Percentiles rank a stretch among this genome's conserved stretches.
phyloP scores from a whole-genome alignment of 2,797 vertebrate genomes.

The Cyprinella venusta region DNA sequence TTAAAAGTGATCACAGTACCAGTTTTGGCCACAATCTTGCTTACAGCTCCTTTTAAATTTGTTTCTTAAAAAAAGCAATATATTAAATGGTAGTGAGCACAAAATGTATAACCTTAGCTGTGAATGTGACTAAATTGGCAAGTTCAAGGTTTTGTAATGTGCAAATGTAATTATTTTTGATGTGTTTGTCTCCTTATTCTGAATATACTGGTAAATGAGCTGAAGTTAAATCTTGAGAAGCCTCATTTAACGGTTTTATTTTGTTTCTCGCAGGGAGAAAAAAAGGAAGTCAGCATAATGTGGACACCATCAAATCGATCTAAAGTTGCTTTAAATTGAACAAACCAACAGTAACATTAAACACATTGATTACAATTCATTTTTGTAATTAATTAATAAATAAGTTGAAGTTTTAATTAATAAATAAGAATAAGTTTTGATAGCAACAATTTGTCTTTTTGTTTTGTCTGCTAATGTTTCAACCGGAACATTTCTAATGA shows the following conservation, averaged over 20 bases:
- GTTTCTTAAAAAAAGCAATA: neutral
- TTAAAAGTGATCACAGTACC: too few species aligned
- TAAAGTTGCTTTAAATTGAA: neutral
- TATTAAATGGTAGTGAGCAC: neutral
- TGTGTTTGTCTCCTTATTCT: neutral
- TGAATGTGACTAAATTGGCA: neutral
- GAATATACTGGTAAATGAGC: neutral
- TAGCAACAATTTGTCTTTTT: neutral
- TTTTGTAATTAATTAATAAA: slow-evolving; percentile 23
- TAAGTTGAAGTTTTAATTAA: neutral
- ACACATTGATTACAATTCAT: neutral
- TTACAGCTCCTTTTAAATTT: neutral
- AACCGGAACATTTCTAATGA: neutral
- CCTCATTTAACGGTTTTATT: neutral
- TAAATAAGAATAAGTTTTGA: neutral
- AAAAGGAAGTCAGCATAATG: neutral
- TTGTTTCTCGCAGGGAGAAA: slow-evolving; percentile 9
- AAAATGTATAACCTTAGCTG: neutral
- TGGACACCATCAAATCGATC: neutral
- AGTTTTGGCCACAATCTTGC: too few species aligned
- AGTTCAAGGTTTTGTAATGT: neutral
- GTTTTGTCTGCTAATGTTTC: neutral
- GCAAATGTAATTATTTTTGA: neutral
- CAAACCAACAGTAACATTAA: neutral
- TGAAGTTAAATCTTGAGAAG: neutral